A percentile compares a stretch with the other conserved stretches of the same genome.
phyloP scores from a whole-genome alignment of 1,140 invertebrate species.

The Musca vetustissima region DNA sequence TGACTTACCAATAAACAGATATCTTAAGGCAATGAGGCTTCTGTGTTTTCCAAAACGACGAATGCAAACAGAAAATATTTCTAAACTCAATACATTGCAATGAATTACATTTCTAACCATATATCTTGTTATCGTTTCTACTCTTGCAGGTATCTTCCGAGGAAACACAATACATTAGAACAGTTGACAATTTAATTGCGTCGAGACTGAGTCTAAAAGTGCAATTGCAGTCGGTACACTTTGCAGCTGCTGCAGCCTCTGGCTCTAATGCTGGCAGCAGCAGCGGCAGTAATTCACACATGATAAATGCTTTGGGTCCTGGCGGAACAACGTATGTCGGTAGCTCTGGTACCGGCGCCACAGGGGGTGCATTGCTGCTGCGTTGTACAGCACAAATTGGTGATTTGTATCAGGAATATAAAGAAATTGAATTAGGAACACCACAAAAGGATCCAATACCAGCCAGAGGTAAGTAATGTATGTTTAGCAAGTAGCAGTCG shows the following conservation, averaged over 20 bases:
- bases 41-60: too few species aligned
- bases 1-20: too few species aligned
- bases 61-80: too few species aligned
- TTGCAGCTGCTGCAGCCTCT: constrained; percentile 34
- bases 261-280: constrained; percentile 30
- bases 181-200: constrained; percentile 50
- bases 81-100: too few species aligned
- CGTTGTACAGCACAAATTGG: constrained; percentile 60
- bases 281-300: constrained; percentile 39
- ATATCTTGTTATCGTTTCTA: constrained; percentile 5
- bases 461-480: constrained; percentile 58
- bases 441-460: constrained; percentile 61
- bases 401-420: constrained; percentile 59
- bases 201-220: constrained; percentile 53
- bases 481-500: neutral
- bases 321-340: constrained; percentile 20
- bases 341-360: constrained; percentile 16
- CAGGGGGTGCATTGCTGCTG: constrained; percentile 56
- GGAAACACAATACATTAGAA: constrained; percentile 51
- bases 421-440: constrained; percentile 58
- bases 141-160: constrained; percentile 39
- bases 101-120: too few species aligned
- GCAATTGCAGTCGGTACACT: constrained; percentile 52
- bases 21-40: too few species aligned
- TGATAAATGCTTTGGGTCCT: constrained; percentile 34